Percentiles rank a stretch among this genome's conserved stretches.
These are phyloP conservation scores for Scaptomyza parva DNA, from an alignment of 2,888 invertebrate genomes.

Conservation along the genomic window DNA sequence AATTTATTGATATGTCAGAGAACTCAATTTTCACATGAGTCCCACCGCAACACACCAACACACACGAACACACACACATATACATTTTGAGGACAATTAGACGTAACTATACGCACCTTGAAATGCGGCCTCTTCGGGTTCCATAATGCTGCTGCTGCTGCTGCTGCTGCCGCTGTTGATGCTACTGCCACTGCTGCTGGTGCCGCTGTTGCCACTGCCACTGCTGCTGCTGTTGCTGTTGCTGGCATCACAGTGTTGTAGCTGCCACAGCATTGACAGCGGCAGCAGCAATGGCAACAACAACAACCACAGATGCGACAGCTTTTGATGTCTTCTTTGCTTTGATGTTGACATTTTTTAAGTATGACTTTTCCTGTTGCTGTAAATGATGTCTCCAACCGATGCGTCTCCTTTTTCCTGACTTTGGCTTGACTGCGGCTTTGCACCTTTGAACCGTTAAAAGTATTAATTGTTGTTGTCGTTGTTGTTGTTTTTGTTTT, in stretches of 20 bases:
- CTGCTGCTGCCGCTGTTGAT: constrained; percentile 63
- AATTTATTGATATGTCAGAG: constrained; percentile 61
- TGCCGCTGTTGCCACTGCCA: constrained; percentile 62
- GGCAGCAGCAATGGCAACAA: constrained; percentile 77
- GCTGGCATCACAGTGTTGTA: constrained; percentile 31
- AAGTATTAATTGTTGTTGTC: background rate
- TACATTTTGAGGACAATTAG: too few species aligned
- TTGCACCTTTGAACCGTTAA: background rate
- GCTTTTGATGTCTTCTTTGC: constrained; percentile 55
- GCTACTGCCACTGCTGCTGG: constrained; percentile 57
- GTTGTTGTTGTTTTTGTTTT: background rate
- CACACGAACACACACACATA: too few species aligned
- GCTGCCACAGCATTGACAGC: constrained; percentile 41
- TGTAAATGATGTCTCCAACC: constrained; percentile 6
- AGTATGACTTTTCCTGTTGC: constrained; percentile 11
- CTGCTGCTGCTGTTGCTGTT: constrained; percentile 59
- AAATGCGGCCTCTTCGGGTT: constrained; percentile 87
- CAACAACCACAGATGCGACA: constrained; percentile 74
- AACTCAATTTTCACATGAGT: constrained; percentile 36
- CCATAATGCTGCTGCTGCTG: constrained; percentile 75
- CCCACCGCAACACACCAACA: background rate
- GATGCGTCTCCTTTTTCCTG: background rate
- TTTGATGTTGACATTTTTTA: constrained; percentile 65
- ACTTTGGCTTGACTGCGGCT: too few species aligned
- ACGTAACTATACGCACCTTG: constrained; percentile 86